phyloP scores from a whole-genome alignment of 2,888 invertebrate species.

The Neoaliturus tenellus region DNA sequence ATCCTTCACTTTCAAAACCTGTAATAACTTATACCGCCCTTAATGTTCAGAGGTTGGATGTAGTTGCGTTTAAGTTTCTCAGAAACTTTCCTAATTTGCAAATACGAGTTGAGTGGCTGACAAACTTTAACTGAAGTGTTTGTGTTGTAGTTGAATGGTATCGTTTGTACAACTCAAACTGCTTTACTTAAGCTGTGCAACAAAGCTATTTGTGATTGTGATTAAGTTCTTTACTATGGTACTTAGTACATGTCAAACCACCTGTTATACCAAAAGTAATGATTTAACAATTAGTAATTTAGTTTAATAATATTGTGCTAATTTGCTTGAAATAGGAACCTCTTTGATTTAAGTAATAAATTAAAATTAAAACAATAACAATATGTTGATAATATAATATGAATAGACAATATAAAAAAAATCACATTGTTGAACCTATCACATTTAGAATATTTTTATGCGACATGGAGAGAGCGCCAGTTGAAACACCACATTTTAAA shows the following conservation, averaged over 20 bases:
- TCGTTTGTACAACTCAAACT: neutral
- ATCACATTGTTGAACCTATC: too few species aligned
- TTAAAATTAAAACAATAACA: too few species aligned
- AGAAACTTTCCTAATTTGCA: conserved; percentile 22
- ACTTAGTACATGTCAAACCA: neutral
- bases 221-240: neutral
- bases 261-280: neutral
- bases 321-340: too few species aligned
- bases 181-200: neutral
- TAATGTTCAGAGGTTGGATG: neutral
- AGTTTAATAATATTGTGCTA: too few species aligned
- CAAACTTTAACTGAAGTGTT: neutral
- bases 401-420: too few species aligned
- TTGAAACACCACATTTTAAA: too few species aligned
- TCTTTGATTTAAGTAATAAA: too few species aligned
- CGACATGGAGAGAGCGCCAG: too few species aligned
- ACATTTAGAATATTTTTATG: too few species aligned
- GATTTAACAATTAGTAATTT: too few species aligned
- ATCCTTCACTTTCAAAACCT: too few species aligned
- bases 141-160: conserved; percentile 23
- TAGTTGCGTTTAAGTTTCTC: neutral
- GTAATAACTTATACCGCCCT: neutral
- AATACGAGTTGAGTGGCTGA: conserved; percentile 1
- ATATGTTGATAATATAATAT: too few species aligned
- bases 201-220: neutral